Percentiles rank a stretch among this genome's conserved stretches.
phyloP scores from a whole-genome alignment of 2,888 invertebrate genomes.

The Melipona bicolor region DNA sequence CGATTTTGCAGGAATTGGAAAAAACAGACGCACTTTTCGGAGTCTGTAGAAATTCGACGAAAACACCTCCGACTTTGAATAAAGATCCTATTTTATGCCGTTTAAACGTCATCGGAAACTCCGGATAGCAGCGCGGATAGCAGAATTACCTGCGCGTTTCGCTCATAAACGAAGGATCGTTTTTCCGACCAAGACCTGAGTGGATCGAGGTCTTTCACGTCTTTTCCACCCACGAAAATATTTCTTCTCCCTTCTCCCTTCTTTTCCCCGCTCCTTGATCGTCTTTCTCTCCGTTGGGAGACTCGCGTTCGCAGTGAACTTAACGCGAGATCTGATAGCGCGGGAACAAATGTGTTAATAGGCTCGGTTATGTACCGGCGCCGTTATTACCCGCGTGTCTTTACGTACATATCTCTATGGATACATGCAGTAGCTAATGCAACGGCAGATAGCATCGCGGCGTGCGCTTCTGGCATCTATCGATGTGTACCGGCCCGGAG shows the following conservation, averaged over 20 bases:
- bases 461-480: slow-evolving; percentile 50
- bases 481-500: slow-evolving; percentile 37
- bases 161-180: slow-evolving; percentile 51
- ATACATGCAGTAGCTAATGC: slow-evolving; percentile 55
- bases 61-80: slow-evolving; percentile 14
- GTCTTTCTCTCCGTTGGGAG: slow-evolving; percentile 7
- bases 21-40: background rate
- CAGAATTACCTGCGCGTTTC: slow-evolving; percentile 41
- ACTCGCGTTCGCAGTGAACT: slow-evolving; percentile 32
- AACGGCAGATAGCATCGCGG: slow-evolving; percentile 45
- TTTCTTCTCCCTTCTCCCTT: background rate
- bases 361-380: slow-evolving; percentile 57
- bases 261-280: background rate
- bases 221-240: slow-evolving; percentile 64
- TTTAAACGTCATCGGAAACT: slow-evolving; percentile 46
- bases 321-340: slow-evolving; percentile 65
- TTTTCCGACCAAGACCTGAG: slow-evolving; percentile 29
- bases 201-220: slow-evolving; percentile 43
- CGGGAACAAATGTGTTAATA: slow-evolving; percentile 76
- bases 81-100: slow-evolving; percentile 52
- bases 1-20: no score
- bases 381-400: slow-evolving; percentile 50
- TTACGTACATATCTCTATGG: slow-evolving; percentile 64
- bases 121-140: background rate
- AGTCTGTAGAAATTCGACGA: background rate